These are phyloP conservation scores for Tenthredo amoena DNA, from an alignment of 2,888 invertebrate genomes.

Conservation along the genomic window DNA sequence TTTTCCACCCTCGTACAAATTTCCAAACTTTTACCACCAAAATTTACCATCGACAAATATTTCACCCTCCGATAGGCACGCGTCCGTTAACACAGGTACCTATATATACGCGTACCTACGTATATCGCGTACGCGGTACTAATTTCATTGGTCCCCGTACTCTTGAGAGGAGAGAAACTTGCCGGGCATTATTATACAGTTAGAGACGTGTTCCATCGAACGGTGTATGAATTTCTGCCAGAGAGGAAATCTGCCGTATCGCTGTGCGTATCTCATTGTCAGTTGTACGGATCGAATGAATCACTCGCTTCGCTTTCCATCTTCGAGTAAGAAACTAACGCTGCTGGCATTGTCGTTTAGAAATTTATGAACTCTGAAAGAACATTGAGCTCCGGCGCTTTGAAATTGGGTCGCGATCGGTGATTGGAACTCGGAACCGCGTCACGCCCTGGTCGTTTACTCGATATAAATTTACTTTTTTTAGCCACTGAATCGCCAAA, in stretches of 20 bases:
- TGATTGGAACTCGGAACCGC: not conserved
- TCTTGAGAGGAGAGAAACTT: too few species aligned
- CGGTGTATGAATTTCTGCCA: too few species aligned
- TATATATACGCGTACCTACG: not conserved
- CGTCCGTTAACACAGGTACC: not conserved
- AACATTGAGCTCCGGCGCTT: slow-evolving; percentile 8
- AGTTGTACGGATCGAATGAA: too few species aligned
- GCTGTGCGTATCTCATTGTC: too few species aligned
- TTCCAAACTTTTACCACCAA: not conserved
- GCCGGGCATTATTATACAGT: too few species aligned
- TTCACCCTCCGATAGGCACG: not conserved
- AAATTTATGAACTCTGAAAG: slow-evolving; percentile 31
- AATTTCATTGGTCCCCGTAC: too few species aligned
- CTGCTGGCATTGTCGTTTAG: slow-evolving; percentile 11
- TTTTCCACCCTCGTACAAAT: not conserved
- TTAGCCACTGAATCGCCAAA: not conserved
- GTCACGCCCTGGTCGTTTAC: not conserved
- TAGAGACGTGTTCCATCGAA: too few species aligned
- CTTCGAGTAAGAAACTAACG: not conserved
- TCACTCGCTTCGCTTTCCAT: not conserved
- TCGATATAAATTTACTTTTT: not conserved
- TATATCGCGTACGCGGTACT: too few species aligned
- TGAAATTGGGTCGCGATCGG: slow-evolving; percentile 1
- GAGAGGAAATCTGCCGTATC: too few species aligned
- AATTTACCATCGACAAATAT: not conserved